Evolutionary conservation across 2,113 vertebrate species (phyloP), one percentile per base, ranked within the genome.

Genomic region (Maccullochella peelii): DNA sequence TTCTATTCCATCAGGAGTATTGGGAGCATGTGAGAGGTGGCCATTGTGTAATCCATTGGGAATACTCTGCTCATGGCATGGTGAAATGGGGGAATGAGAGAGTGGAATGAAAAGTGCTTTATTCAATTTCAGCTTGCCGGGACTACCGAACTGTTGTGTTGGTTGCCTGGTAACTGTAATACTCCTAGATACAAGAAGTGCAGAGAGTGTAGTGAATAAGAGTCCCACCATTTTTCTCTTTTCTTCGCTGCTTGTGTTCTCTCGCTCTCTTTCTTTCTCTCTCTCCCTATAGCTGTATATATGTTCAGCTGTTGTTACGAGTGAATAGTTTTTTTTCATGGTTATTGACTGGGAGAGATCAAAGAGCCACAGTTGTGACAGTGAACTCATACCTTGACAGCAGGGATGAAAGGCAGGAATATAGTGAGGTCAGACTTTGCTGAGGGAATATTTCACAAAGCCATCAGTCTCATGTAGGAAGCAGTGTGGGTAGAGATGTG

Each of bases 131-230:
- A 88, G 84, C 88, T 90, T 73, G 77, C 86, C 70, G 79, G 70
- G 84, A 92, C 86, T 87, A 82, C 78, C 69, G 55, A 91, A 88
- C 79, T 93, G 90, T 93, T 93, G 80, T 93, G 81, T 68, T 1
- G 72, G 93, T 94, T 93, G 93, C 93, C 84, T 93, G 83, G 93
- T 85, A 93, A 94, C 92, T 90, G 92, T 88, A 89, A 91, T 79
- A 78, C 81, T 87, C 62, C 9, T 75, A 79, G 63, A 93, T 79
- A 80, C 74, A 82, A 87, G 85, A 82, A 87, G 85, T 79, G 85
- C 54, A 74, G 52, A 71, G 72, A 75, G 71, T 73, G 71, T 78
- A 76, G 80, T 79, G 87, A 84, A 82, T 63, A 80, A 75, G 70
- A 77, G 65, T 86, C 66, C 75, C 70, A 63, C 80, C 57, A 59